These are phyloP conservation scores for Miltochrista miniata DNA, from an alignment of 2,888 invertebrate genomes.

Conservation along the genomic window DNA sequence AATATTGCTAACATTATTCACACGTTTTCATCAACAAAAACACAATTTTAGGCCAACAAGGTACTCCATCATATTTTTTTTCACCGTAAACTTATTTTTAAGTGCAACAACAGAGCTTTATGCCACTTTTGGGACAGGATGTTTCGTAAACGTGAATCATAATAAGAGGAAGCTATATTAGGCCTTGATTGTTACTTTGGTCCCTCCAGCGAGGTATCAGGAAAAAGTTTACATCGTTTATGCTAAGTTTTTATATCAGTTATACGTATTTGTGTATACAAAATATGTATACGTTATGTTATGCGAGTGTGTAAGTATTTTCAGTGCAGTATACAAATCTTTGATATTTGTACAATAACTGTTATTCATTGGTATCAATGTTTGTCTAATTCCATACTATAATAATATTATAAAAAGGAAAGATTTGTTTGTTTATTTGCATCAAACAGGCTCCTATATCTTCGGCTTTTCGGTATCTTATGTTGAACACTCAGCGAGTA, in stretches of 20 bases:
- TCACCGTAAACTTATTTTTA: constrained; percentile 27
- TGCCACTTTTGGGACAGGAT: constrained; percentile 37
- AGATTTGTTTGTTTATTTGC: too few species aligned
- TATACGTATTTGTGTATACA: constrained; percentile 14
- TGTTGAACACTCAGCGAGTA: too few species aligned
- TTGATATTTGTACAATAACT: too few species aligned
- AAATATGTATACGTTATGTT: too few species aligned
- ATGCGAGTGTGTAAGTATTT: too few species aligned
- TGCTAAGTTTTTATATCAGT: constrained; percentile 31
- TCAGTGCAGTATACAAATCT: too few species aligned
- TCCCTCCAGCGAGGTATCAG: constrained; percentile 20
- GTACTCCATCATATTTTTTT: constrained; percentile 6
- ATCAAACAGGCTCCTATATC: too few species aligned
- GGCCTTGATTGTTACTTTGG: constrained; percentile 31
- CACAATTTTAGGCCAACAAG: background rate
- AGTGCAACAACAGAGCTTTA: constrained; percentile 29
- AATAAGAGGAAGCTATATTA: constrained; percentile 22
- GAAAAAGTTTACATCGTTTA: constrained; percentile 30
- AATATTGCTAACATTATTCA: background rate
- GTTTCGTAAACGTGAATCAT: constrained; percentile 32
- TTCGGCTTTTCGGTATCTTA: too few species aligned
- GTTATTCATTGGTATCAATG: too few species aligned
- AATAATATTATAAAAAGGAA: too few species aligned
- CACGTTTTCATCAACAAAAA: too few species aligned
- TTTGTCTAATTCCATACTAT: too few species aligned